phyloP scores from a whole-genome alignment of 2,113 vertebrate species.

The Papio anubis region DNA sequence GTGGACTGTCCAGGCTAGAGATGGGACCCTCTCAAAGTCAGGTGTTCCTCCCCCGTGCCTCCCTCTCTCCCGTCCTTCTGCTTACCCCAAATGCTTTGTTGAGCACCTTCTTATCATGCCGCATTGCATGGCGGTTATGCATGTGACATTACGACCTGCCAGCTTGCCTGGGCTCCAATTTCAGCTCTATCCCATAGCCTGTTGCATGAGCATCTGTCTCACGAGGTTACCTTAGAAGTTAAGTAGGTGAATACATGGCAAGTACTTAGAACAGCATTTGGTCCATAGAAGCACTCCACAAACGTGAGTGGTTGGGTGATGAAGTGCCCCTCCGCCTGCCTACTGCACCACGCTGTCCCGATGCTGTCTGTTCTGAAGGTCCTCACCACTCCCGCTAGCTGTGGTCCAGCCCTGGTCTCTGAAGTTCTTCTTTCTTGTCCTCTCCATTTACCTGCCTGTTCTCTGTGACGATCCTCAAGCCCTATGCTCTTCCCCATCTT shows the following conservation, averaged over 20 bases:
- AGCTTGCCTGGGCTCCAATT: not conserved
- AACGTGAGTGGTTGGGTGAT: accelerated
- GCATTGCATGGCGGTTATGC: not conserved
- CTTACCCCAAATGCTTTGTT: not conserved
- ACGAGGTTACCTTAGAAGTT: not conserved
- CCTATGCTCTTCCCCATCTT: not conserved
- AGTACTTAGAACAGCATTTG: not conserved
- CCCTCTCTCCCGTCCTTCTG: not conserved
- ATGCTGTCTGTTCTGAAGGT: not conserved
- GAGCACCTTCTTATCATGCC: not conserved
- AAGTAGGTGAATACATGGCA: not conserved
- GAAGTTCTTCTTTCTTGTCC: not conserved
- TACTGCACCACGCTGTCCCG: not conserved
- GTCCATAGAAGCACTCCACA: not conserved
- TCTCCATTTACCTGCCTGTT: not conserved
- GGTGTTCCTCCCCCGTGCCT: not conserved
- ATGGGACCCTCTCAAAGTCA: not conserved
- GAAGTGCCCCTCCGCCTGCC: not conserved
- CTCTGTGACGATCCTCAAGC: no score
- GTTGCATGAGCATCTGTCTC: not conserved
- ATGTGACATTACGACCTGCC: not conserved
- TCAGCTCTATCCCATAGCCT: not conserved
- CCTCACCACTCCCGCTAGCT: not conserved
- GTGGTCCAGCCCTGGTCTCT: not conserved
- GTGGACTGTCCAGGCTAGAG: not conserved